phyloP scores from a whole-genome alignment of 2,888 invertebrate species.

The Hemithea aestivaria region DNA sequence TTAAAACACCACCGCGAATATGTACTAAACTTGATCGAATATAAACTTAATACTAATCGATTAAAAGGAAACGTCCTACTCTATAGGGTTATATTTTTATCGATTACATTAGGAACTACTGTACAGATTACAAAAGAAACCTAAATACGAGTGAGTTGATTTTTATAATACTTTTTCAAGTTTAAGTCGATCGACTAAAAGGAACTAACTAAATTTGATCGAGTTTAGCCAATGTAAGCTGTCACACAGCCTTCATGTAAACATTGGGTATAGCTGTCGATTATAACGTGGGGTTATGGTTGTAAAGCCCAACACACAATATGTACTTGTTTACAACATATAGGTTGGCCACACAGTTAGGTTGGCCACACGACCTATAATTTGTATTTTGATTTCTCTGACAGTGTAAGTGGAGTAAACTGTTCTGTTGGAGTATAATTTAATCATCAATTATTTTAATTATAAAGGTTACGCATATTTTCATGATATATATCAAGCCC shows the following conservation, averaged over 20 bases:
- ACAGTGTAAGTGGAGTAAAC: too few species aligned
- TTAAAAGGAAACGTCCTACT: conserved; percentile 49
- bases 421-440: too few species aligned
- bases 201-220: conserved; percentile 32
- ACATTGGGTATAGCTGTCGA: conserved; percentile 44
- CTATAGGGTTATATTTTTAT: conserved; percentile 71
- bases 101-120: conserved; percentile 77
- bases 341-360: too few species aligned
- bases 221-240: conserved; percentile 42
- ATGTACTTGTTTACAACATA: too few species aligned
- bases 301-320: conserved; percentile 18
- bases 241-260: conserved; percentile 51
- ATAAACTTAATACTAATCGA: conserved; percentile 22
- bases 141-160: conserved; percentile 46
- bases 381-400: too few species aligned
- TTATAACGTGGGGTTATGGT: conserved; percentile 46
- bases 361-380: too few species aligned
- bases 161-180: conserved; percentile 44
- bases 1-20: too few species aligned
- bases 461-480: too few species aligned
- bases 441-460: too few species aligned
- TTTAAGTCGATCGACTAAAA: conserved; percentile 36
- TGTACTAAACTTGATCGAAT: conserved; percentile 51
- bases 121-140: conserved; percentile 63
- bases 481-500: too few species aligned